A percentile compares a stretch with the other conserved stretches of the same genome.
phyloP scores from a whole-genome alignment of 1,140 invertebrate species.

The Formica exsecta region DNA sequence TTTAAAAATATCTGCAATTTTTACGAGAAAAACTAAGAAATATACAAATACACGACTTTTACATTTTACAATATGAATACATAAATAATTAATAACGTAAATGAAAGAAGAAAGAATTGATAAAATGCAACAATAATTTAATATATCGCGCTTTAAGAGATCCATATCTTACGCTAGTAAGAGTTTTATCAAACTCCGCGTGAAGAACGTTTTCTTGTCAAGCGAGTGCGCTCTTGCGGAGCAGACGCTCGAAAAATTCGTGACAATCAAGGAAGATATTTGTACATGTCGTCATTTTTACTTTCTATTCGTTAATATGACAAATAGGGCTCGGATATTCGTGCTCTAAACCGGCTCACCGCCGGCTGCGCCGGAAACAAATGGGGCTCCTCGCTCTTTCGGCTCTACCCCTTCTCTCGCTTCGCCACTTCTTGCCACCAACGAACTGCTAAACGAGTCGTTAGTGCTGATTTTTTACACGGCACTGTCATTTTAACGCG shows the following conservation, averaged over 20 bases:
- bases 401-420: conserved; percentile 8
- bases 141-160: background rate
- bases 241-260: conserved; percentile 44
- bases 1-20: background rate
- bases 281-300: conserved; percentile 58
- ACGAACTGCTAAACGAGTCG: conserved; percentile 57
- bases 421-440: conserved; percentile 22
- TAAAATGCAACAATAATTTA: conserved; percentile 17
- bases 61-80: background rate
- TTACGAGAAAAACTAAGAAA: background rate
- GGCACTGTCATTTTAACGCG: conserved; percentile 38
- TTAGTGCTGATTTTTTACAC: conserved; percentile 59
- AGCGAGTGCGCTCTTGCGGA: background rate
- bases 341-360: conserved; percentile 47
- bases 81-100: background rate
- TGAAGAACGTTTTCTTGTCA: background rate
- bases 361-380: conserved; percentile 48
- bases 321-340: conserved; percentile 57
- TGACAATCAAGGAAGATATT: conserved; percentile 35
- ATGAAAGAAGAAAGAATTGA: background rate
- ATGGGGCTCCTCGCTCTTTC: conserved; percentile 54
- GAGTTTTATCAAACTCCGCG: background rate
- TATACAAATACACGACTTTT: background rate
- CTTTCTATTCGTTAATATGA: conserved; percentile 63
- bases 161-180: background rate